Evolutionary conservation across 1,140 invertebrate genomes (phyloP).

Genomic region (Drosophila nebulosa): DNA sequence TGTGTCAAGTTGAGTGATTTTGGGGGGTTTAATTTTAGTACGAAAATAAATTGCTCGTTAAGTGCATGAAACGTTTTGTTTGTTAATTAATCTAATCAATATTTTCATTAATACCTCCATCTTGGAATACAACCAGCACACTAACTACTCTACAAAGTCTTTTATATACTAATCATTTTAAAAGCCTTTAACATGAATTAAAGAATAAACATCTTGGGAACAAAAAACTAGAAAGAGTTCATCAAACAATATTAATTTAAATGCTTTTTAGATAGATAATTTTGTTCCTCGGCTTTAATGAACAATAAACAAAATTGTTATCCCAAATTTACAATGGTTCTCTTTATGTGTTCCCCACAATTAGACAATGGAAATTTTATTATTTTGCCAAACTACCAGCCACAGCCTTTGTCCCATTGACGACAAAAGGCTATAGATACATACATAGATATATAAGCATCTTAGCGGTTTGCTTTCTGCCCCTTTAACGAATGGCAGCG

Average conservation of each 20-base stretch:
- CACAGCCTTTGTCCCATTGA: not conserved
- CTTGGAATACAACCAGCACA: too few relatives aligned
- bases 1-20: conserved; percentile 20
- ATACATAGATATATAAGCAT: not conserved
- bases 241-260: too few relatives aligned
- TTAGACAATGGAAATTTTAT: not conserved
- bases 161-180: too few relatives aligned
- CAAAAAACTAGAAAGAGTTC: too few relatives aligned
- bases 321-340: too few relatives aligned
- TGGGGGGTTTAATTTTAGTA: not conserved
- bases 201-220: too few relatives aligned
- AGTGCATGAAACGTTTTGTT: not conserved
- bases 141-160: too few relatives aligned
- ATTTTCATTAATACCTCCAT: not conserved
- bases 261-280: too few relatives aligned
- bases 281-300: too few relatives aligned
- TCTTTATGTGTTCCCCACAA: too few relatives aligned
- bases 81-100: not conserved
- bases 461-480: conserved; percentile 10
- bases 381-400: not conserved
- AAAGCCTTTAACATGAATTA: too few relatives aligned
- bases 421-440: not conserved
- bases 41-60: not conserved
- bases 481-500: not conserved
- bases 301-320: too few relatives aligned